Evolutionary conservation across 2,113 vertebrate species (phyloP).

Genomic region (Myrmecophaga tridactyla): DNA sequence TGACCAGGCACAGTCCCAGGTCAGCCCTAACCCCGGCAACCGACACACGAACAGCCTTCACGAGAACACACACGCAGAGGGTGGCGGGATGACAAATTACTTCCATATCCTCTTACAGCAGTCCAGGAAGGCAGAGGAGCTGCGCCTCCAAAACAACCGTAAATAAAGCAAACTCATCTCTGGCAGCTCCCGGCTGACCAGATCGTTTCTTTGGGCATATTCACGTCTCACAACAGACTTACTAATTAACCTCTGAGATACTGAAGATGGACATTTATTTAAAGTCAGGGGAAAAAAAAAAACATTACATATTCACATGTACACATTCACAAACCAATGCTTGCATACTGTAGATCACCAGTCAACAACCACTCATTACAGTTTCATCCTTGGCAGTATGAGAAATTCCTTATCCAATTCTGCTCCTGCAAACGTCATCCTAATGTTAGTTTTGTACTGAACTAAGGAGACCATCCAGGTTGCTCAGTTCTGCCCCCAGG

Average conservation of each 20-base stretch:
- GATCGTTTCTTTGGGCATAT: neutral
- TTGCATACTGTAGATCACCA: slow-evolving; percentile 51
- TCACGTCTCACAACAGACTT: neutral
- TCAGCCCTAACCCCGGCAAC: neutral
- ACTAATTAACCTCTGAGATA: neutral
- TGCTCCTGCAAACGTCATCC: slow-evolving; percentile 63
- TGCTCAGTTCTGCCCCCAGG: neutral
- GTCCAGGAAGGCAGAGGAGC: neutral
- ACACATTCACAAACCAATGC: slow-evolving; percentile 25
- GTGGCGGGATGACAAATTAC: neutral
- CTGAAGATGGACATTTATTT: neutral
- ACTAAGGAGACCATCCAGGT: slow-evolving; percentile 60
- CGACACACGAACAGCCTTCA: neutral
- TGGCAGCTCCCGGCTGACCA: neutral
- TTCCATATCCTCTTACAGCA: neutral
- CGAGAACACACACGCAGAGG: neutral
- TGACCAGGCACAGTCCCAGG: too few relatives aligned
- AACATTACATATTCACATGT: slow-evolving; percentile 35
- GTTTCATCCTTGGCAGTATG: slow-evolving; percentile 77
- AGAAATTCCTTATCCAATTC: slow-evolving; percentile 69
- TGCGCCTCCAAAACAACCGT: rapidly evolving
- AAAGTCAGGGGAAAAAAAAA: slow-evolving; percentile 65
- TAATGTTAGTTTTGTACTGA: slow-evolving; percentile 63
- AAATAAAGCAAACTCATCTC: neutral
- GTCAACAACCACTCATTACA: slow-evolving; percentile 44